Evolutionary conservation across 1,140 invertebrate species (phyloP), one percentile per base, ranked within the genome.

Genomic region (Tetramorium simillimum): DNA sequence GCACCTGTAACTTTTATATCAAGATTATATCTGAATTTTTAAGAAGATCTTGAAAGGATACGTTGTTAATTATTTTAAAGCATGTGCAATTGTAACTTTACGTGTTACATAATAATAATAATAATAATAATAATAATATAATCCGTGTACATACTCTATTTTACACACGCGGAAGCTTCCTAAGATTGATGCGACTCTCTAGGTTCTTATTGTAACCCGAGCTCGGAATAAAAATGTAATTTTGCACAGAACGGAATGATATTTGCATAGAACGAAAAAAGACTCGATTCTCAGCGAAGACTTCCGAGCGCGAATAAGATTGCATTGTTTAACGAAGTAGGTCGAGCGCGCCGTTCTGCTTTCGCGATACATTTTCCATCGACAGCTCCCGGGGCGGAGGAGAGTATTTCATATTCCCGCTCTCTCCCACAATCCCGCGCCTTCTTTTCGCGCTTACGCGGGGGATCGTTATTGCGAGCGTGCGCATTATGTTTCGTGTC

Each of bases 401-500:
- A 18, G 14, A 73, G 53, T 37, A 60, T 75, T 73, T 84, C 80
- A 60, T 60, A 60, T 75, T 75, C 69, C 21, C 43, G 60, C 37
- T 43, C 76, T 43, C 76, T 43, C 21, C 53, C 60, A 46, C 43
- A 60, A 60, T 60, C 24, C 53, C 49, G 80, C 16, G 40, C 56
- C 49, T 46, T 75, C 69, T 75, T 84, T 60, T 60, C 60, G 12
- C 18, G 18, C 40, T 43, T 28, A 73, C 28, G 67, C 67, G 53
- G 28, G 53, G 28, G 69, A 84, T 84, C 80, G 80, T 84, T 84
- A 84, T 56, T 46, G 69, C 80, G 80, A 84, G 69, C 53, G 73
- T 84, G 80, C 80, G 80, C 80, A 84, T 84, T 84, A 73, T 75
- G 69, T 60, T 82, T 51, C 80, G 67, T 73, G 80, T 73, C 80